Base-by-base conservation (phyloP, 2,888 invertebrate genomes). In the Ectobius pallidus region DNA sequence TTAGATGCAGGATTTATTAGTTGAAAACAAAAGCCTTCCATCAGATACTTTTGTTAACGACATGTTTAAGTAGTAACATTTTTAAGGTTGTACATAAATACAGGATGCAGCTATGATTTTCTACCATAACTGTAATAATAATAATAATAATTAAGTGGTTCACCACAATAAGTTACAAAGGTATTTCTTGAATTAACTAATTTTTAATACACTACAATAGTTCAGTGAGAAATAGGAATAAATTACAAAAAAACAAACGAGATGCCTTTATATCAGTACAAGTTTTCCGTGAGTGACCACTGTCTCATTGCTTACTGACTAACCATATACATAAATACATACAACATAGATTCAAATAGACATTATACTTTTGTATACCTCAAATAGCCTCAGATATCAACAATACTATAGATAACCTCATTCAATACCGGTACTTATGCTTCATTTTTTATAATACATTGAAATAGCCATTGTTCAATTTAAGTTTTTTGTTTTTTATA, bases 181-280 rank as follows among this genome's bases (percentile, higher is more conserved):
- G 27, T 32, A 39, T 30, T 61, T 11, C 11, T 52, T 52, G 22
- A 52, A 18, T 52, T 52, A 25, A 25, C 2, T 52, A 52, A 52
- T 49, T 49, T 44, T 52, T 52, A 25, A 52, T 52, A 14, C 52
- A 52, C 25, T 14, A 52, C 52, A 49, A 49, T 49, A 52, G 52
- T 52, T 52, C 52, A 52, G 52, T 18, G 25, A 52, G 14, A 25
- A 52, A 52, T 52, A 25, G 52, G 22, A 14, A 52, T 20, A 52
- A 52, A 63, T 63, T 63, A 63, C 63, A 63, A 42, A 42, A 11
- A 22, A 63, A 42, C 71, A 62, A 71, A 71, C 71, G 32, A 71
- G 71, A 71, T 71, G 71, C 71, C 71, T 71, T 71, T 71, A 39
- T 63, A 61, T 63, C 71, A 71, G 71, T 71, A 71, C 71, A 71